Conservation (phyloP, 2,888 invertebrate species). For the Polyploca ridens region DNA sequence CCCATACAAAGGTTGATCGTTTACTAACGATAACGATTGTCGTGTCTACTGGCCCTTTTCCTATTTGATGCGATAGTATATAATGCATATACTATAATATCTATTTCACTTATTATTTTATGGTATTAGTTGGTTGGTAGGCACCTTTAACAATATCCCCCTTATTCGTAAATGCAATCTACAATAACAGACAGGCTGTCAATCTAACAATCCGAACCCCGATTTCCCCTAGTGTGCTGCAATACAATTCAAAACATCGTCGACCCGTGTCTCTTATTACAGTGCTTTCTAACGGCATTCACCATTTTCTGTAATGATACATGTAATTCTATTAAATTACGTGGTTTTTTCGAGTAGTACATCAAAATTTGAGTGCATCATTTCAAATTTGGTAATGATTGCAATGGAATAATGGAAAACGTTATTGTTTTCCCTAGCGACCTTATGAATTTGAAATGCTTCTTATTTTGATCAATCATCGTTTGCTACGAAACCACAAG, state of each 20-base stretch:
- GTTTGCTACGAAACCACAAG: not conserved
- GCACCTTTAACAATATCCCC: not conserved
- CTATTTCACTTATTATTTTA: too few relatives aligned
- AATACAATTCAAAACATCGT: constrained; percentile 20
- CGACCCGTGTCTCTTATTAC: constrained; percentile 42
- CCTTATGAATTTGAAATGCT: not conserved
- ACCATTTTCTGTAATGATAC: constrained; percentile 49
- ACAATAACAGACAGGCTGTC: not conserved
- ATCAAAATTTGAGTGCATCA: constrained; percentile 18
- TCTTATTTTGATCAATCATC: not conserved
- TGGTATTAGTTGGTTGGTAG: too few relatives aligned
- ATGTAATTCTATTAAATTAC: constrained; percentile 45
- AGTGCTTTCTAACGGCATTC: constrained; percentile 51
- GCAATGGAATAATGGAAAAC: not conserved
- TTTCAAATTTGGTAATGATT: constrained; percentile 1
- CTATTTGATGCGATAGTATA: too few relatives aligned
- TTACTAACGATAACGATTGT: too few relatives aligned
- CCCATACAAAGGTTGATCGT: too few relatives aligned
- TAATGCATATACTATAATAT: too few relatives aligned
- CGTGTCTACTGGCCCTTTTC: too few relatives aligned
- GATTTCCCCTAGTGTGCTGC: not conserved
- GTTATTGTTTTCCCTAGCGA: not conserved
- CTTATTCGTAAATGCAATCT: not conserved
- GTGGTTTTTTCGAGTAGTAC: constrained; percentile 37
- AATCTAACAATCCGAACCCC: constrained; percentile 9